phyloP scores from a whole-genome alignment of 2,797 vertebrate species.

The Podarcis siculus region DNA sequence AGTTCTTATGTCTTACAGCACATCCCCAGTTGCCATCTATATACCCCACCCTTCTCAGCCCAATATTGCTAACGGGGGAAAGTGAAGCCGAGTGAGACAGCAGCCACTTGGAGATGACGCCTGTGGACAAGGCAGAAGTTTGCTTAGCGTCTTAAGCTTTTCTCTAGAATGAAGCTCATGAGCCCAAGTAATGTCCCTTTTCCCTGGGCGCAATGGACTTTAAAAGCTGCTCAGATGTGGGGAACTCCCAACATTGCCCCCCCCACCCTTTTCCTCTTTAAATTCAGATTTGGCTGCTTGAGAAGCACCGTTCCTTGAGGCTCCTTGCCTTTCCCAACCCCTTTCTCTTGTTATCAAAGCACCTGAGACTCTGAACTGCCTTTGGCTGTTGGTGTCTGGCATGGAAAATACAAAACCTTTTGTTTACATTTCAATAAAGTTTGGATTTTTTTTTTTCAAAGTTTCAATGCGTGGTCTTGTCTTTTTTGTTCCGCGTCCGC shows the following conservation, averaged over 20 bases:
- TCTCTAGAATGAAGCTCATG: neutral
- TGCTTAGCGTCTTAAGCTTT: neutral
- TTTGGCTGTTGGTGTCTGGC: neutral
- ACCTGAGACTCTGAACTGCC: slow-evolving; percentile 5
- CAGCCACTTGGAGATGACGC: neutral
- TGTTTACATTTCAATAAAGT: slow-evolving; percentile 48
- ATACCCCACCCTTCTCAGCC: no score
- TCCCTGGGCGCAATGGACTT: neutral
- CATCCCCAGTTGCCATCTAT: neutral
- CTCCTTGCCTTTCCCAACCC: neutral
- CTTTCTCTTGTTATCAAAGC: neutral
- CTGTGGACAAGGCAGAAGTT: neutral
- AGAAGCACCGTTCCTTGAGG: neutral
- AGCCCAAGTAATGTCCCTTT: neutral
- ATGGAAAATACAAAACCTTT: neutral
- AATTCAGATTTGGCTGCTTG: neutral
- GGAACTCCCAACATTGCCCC: neutral
- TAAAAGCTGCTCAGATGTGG: neutral
- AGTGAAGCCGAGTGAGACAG: neutral
- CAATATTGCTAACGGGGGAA: neutral
- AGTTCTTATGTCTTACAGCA: neutral
- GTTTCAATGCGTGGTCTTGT: neutral
- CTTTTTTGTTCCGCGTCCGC: neutral
- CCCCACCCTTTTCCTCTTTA: neutral
- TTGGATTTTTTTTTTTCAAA: slow-evolving; percentile 29